phyloP scores from a whole-genome alignment of 2,113 vertebrate genomes.

The Balaeniceps rex region DNA sequence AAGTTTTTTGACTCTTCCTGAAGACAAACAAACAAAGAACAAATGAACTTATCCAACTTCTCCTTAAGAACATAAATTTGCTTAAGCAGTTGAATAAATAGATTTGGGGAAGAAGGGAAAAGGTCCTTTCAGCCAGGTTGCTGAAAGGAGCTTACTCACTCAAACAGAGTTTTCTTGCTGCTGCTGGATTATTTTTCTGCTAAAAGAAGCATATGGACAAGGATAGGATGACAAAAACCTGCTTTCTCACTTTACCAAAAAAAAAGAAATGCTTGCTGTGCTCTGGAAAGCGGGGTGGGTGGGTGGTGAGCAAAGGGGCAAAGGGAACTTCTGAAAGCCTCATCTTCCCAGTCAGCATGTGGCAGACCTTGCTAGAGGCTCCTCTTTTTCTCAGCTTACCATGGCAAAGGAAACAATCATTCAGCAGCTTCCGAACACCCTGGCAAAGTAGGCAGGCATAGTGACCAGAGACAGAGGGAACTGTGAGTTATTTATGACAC shows the following conservation, averaged over 20 bases:
- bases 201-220: not conserved
- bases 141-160: not conserved
- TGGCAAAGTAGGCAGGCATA: not conserved
- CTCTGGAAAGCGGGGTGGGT: not conserved
- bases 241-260: not conserved
- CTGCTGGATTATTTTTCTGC: not conserved
- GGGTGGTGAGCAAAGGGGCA: not conserved
- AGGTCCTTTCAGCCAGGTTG: not conserved
- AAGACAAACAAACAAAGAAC: not conserved
- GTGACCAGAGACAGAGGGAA: not conserved
- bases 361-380: constrained; percentile 18
- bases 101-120: not conserved
- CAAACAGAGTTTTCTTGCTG: not conserved
- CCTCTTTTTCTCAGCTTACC: constrained; percentile 38
- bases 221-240: not conserved
- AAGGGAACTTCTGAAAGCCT: constrained; percentile 14
- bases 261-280: not conserved
- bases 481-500: not conserved
- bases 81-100: not conserved
- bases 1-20: not conserved
- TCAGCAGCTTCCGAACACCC: not conserved
- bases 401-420: not conserved
- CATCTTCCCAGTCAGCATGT: constrained; percentile 43
- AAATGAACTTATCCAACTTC: not conserved
- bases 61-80: not conserved